Evolutionary conservation across 2,888 invertebrate species (phyloP), one percentile per base, ranked within the genome.

Genomic region (Rhopalosiphum nymphaeae): DNA sequence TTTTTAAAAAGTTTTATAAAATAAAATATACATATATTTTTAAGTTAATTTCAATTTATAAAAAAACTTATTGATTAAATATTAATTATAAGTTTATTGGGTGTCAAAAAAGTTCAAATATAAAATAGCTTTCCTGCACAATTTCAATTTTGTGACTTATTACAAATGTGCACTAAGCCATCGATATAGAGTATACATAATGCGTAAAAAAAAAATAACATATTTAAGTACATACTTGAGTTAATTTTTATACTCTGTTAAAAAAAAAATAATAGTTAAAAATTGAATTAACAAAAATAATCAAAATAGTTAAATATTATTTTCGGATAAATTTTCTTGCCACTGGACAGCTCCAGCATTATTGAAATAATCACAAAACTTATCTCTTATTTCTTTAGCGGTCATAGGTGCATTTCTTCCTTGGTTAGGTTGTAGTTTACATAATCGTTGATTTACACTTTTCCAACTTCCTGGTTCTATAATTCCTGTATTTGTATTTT

Each of bases 401-500:
- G 89, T 94, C 84, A 46, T 16, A n/a, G 89, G 10, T 86, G 90
- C 84, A 87, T 94, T 94, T 78, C 90, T 85, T 16, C 90, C 85
- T 94, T 94, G 94, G 42, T 44, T 46, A 94, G 91, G 86, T 16
- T 92, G 86, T 92, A 92, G 16, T 57, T 91, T 26, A 91, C 11
- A 46, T 86, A 86, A 92, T 86, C 29, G 53, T 2, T 49, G 3
- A 90, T 90, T 9, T 84, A 49, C 1, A 92, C 46, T 86, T 91
- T n/a, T 91, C 91, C 92, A 91, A 90, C 90, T 91, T 86, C 94
- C 46, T 16, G 61, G 91, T 94, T 90, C 87, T n/a, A 94, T 44
- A 2, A 84, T 11, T 85, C 91, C 94, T 16, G 94, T 56, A 89
- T n/a, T n/a, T n/a, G n/a, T 91, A 86, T 91, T 87, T 94, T 87